Conservation (phyloP, 2,113 vertebrate genomes). For the Anguilla japonica region DNA sequence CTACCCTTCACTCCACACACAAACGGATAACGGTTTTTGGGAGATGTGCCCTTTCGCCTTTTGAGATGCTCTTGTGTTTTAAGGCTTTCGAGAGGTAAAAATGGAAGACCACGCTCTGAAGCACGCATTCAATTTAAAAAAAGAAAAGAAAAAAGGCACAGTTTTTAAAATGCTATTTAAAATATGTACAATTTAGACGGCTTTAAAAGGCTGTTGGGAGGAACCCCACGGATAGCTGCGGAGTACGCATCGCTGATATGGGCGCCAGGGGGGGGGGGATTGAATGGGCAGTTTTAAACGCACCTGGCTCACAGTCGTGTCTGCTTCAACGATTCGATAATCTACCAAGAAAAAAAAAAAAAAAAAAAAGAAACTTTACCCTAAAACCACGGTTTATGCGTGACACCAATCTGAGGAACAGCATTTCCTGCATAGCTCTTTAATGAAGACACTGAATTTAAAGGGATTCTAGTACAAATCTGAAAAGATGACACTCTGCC, state of each 20-base stretch:
- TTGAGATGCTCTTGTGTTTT: slow-evolving; percentile 3
- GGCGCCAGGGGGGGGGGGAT: background rate
- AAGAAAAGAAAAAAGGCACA: slow-evolving; percentile 26
- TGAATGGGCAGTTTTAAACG: slow-evolving; percentile 3
- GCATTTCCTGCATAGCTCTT: slow-evolving; percentile 32
- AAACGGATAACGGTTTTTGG: slow-evolving; percentile 3
- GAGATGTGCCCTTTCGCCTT: slow-evolving; percentile 22
- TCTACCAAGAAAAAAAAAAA: background rate
- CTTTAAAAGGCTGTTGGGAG: slow-evolving; percentile 26
- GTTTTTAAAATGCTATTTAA: slow-evolving; percentile 20
- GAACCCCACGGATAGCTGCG: background rate
- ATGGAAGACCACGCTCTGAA: slow-evolving; percentile 41
- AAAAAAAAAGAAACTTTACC: background rate
- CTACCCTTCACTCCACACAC: slow-evolving; percentile 1
- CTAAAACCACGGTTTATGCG: background rate
- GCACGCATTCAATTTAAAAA: slow-evolving; percentile 19
- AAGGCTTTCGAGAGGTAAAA: slow-evolving; percentile 39
- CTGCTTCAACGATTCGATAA: background rate
- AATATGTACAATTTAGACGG: slow-evolving; percentile 31
- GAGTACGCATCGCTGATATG: slow-evolving; percentile 5
- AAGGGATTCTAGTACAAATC: slow-evolving; percentile 14
- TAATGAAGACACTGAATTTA: slow-evolving; percentile 15
- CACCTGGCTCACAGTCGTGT: slow-evolving; percentile 13
- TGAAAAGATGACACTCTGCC: background rate
- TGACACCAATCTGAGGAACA: slow-evolving; percentile 5